Percentiles rank a stretch among this genome's conserved stretches.
phyloP scores from a whole-genome alignment of 2,113 vertebrate species.

The Hyla sarda region DNA sequence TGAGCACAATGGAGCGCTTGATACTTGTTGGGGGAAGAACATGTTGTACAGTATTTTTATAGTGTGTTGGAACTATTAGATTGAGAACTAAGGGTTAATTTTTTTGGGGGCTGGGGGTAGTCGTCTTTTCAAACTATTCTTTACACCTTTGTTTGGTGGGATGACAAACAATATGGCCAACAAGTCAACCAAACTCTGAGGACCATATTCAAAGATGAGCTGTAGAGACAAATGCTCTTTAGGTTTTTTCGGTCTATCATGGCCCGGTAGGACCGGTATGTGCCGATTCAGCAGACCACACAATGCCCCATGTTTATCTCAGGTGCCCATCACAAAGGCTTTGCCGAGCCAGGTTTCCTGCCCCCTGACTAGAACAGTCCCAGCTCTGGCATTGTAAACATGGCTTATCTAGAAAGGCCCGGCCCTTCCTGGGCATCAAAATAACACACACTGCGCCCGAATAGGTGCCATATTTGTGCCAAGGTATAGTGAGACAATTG shows the following conservation, averaged over 20 bases:
- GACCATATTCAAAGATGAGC: neutral
- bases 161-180: neutral
- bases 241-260: neutral
- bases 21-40: no score
- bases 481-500: no score
- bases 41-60: no score
- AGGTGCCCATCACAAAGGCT: constrained; percentile 31
- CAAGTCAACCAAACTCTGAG: neutral
- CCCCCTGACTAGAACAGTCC: constrained; percentile 17
- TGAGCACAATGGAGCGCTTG: no score
- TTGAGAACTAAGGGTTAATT: no score
- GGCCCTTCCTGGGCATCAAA: neutral
- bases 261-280: neutral
- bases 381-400: neutral
- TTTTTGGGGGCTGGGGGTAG: no score
- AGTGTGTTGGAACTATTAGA: no score
- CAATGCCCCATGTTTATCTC: constrained; percentile 14
- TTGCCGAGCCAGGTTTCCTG: constrained; percentile 4
- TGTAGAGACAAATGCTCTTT: neutral
- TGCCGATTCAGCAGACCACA: constrained; percentile 5
- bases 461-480: neutral
- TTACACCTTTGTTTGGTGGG: no score
- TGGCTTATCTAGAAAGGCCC: constrained; percentile 24
- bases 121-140: no score
- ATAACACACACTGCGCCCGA: neutral